phyloP scores from a whole-genome alignment of 2,113 vertebrate genomes.

The Merops nubicus region DNA sequence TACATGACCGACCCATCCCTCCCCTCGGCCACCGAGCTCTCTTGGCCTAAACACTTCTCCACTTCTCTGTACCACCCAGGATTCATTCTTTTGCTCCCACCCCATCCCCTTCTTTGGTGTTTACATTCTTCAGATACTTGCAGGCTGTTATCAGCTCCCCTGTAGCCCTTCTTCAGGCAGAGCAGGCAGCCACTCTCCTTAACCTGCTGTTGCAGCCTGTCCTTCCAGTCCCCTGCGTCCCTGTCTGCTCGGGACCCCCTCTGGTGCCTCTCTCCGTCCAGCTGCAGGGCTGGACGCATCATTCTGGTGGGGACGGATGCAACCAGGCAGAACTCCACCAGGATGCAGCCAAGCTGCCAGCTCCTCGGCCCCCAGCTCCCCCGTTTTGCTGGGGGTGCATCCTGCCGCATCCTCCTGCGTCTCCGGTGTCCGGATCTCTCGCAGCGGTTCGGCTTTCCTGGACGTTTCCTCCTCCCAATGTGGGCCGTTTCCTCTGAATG shows the following conservation, averaged over 20 bases:
- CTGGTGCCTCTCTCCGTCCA: background rate
- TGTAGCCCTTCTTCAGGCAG: constrained; percentile 2
- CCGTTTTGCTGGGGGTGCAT: background rate
- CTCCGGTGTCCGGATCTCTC: constrained; percentile 31
- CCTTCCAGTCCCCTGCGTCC: background rate
- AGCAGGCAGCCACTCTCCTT: constrained; percentile 25
- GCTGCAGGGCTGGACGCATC: background rate
- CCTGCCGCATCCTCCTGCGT: background rate
- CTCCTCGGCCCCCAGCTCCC: too few species aligned
- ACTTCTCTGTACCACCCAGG: constrained; percentile 16
- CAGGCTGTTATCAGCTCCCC: constrained; percentile 57
- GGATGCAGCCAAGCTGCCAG: too few species aligned
- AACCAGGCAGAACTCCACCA: background rate
- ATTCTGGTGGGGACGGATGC: background rate
- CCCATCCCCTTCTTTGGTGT: constrained; percentile 62
- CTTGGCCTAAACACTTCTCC: background rate
- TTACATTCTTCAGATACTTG: constrained; percentile 72
- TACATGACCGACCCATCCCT: background rate
- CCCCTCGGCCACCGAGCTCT: fast-evolving
- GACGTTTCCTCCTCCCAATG: background rate
- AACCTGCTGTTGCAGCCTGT: constrained; percentile 13
- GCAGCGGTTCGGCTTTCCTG: background rate
- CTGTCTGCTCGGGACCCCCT: background rate
- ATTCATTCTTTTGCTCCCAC: constrained; percentile 40
- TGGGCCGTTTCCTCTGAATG: background rate